A percentile compares a stretch with the other conserved stretches of the same genome.
Evolutionary conservation across 2,113 vertebrate genomes (phyloP).

Genomic region (Centropus bengalensis): DNA sequence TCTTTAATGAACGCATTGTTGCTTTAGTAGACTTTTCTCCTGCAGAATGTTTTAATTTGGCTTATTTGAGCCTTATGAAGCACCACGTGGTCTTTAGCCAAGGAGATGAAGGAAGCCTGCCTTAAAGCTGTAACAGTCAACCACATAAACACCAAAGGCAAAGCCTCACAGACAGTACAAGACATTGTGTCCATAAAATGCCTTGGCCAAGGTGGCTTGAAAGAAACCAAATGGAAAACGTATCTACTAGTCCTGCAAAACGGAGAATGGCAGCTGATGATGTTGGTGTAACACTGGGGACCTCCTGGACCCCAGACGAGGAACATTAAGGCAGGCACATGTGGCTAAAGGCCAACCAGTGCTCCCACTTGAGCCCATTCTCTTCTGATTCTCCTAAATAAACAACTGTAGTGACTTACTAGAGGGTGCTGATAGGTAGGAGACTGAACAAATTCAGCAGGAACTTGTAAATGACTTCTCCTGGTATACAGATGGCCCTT

Average conservation of each 20-base stretch:
- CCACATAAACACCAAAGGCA: background rate
- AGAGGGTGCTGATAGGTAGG: background rate
- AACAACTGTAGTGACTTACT: constrained; percentile 1
- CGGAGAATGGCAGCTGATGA: background rate
- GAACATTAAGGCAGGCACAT: background rate
- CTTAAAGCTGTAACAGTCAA: background rate
- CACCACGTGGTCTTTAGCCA: background rate
- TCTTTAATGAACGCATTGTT: background rate
- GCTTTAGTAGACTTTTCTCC: background rate
- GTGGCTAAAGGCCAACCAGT: background rate
- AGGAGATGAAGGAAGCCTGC: background rate
- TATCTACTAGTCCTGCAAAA: background rate
- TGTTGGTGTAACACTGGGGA: background rate
- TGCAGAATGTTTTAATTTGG: background rate
- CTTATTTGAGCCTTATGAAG: background rate
- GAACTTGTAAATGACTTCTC: background rate
- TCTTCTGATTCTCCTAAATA: background rate
- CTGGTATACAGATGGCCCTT: background rate
- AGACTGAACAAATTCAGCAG: background rate
- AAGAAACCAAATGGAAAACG: background rate
- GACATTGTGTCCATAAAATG: background rate
- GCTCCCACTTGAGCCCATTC: background rate
- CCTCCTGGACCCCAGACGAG: background rate
- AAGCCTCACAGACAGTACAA: background rate
- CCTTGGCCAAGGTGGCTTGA: background rate